Conservation (phyloP, 1,140 invertebrate genomes). For the Drosophila yakuba region DNA sequence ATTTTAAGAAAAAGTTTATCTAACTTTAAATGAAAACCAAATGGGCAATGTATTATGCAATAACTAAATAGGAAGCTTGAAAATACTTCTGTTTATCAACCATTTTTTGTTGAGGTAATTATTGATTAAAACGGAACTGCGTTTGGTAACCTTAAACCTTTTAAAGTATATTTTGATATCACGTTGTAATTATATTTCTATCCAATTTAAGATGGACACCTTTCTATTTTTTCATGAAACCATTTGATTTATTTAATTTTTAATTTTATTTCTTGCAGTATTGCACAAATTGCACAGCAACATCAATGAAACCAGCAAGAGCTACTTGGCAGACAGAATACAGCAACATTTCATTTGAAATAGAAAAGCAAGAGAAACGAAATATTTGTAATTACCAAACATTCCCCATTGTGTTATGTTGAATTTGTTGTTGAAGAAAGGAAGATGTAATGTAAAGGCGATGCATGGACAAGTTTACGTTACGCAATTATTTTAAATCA, state of each 20-base stretch:
- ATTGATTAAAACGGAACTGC: no score
- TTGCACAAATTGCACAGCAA: constrained; percentile 61
- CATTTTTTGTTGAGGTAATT: background rate
- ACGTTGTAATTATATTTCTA: background rate
- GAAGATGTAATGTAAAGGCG: constrained; percentile 15
- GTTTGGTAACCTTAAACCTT: no score
- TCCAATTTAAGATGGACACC: background rate
- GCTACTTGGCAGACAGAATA: constrained; percentile 62
- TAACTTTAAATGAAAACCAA: constrained; percentile 46
- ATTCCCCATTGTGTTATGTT: constrained; percentile 53
- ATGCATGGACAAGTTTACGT: constrained; percentile 48
- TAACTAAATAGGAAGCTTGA: constrained; percentile 40
- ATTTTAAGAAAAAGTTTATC: constrained; percentile 42
- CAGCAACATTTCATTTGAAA: constrained; percentile 57
- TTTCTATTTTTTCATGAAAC: constrained; percentile 14
- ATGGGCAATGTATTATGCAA: constrained; percentile 48
- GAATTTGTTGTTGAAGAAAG: constrained; percentile 51
- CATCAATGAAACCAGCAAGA: constrained; percentile 41
- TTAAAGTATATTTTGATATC: no score
- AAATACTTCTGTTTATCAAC: background rate
- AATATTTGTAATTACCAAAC: constrained; percentile 31
- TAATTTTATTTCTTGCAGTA: constrained; percentile 54
- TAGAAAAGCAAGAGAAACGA: constrained; percentile 1
- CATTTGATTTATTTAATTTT: constrained; percentile 45
- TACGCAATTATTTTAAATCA: constrained; percentile 77